Evolutionary conservation across 1,140 invertebrate species (phyloP).

Genomic region (Ceratosolen solmsi): DNA sequence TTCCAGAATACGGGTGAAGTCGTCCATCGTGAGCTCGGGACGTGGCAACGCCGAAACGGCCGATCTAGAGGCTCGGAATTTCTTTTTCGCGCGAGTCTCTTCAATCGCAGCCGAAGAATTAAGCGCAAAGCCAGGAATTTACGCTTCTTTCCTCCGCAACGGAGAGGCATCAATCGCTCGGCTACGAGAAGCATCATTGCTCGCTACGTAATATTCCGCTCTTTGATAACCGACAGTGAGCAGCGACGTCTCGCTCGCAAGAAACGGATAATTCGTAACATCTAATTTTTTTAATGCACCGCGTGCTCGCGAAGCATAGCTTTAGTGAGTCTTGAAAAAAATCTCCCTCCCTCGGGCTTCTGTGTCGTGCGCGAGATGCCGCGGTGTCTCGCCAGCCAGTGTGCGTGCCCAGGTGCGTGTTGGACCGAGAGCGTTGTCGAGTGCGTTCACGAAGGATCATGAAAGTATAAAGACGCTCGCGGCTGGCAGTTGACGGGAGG

Average conservation of each 20-base stretch:
- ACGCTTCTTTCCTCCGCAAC: not conserved
- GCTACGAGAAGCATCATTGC: not conserved
- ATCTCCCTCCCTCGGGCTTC: too few species aligned
- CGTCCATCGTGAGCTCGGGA: too few species aligned
- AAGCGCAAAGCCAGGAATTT: constrained; percentile 1
- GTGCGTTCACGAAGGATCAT: not conserved
- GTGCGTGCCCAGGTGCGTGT: not conserved
- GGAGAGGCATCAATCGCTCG: not conserved
- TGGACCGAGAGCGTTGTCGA: not conserved
- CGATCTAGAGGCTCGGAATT: too few species aligned
- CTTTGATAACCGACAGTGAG: too few species aligned
- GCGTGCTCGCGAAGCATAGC: too few species aligned
- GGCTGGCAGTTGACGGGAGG: not conserved
- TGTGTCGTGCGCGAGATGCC: too few species aligned
- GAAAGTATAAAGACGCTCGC: constrained; percentile 28
- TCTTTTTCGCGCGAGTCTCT: not conserved
- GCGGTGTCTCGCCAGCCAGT: not conserved
- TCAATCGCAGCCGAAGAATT: not conserved
- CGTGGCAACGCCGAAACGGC: too few species aligned
- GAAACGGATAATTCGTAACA: constrained; percentile 37
- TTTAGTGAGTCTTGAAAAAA: too few species aligned
- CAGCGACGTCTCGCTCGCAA: too few species aligned
- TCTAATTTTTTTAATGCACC: constrained; percentile 48
- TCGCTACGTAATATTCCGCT: too few species aligned
- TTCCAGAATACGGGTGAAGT: too few species aligned